Conservation (phyloP, 2,888 invertebrate genomes). For the Hofmannophila pseudospretella region DNA sequence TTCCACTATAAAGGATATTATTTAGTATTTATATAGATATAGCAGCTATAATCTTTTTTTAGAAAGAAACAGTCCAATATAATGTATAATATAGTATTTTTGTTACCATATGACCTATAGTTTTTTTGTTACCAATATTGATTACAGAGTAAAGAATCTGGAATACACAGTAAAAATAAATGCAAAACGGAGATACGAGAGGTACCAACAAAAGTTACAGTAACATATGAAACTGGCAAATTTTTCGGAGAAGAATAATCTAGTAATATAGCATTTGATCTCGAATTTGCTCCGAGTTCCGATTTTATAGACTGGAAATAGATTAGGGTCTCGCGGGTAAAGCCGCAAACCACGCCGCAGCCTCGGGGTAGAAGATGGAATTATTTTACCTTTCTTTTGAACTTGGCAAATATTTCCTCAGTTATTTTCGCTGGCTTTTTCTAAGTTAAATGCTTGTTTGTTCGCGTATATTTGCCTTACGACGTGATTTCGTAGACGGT, state of each 20-base stretch:
- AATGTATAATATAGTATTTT: too few relatives aligned
- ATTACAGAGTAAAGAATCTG: too few relatives aligned
- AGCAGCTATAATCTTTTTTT: too few relatives aligned
- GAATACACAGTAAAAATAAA: too few relatives aligned
- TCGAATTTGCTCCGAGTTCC: background rate
- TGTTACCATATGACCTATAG: too few relatives aligned
- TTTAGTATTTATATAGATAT: too few relatives aligned
- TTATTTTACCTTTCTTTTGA: constrained; percentile 7
- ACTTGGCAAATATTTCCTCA: constrained; percentile 7
- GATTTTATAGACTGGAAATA: constrained; percentile 8
- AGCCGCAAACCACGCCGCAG: constrained; percentile 2
- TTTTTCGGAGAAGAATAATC: background rate
- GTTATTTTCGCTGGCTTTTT: constrained; percentile 1
- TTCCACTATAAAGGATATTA: too few relatives aligned
- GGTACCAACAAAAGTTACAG: too few relatives aligned
- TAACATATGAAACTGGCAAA: background rate
- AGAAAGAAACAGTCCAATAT: too few relatives aligned
- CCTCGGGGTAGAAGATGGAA: constrained; percentile 1
- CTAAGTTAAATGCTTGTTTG: constrained; percentile 1
- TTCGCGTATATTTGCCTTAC: constrained; percentile 4
- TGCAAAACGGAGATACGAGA: too few relatives aligned
- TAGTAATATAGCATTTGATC: background rate
- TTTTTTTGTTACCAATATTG: too few relatives aligned
- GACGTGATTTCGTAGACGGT: background rate
- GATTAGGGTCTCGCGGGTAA: constrained; percentile 9